Evolutionary conservation across 2,113 vertebrate genomes (phyloP).

Genomic region (Semicossyphus pulcher): DNA sequence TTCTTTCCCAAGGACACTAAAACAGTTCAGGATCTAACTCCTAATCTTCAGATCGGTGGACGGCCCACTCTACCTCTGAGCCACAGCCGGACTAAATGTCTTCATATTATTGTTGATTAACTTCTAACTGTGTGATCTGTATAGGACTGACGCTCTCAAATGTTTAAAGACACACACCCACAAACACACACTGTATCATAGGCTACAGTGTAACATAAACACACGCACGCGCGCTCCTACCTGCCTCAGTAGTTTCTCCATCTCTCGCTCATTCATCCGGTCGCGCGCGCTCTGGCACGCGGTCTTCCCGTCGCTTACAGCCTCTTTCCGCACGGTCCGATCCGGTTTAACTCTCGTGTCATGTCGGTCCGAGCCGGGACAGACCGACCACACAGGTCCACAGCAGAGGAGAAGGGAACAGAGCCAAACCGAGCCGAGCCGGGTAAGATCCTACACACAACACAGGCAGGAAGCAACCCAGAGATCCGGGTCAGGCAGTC

Average conservation of each 20-base stretch:
- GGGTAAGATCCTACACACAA: not conserved
- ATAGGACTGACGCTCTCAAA: too few relatives aligned
- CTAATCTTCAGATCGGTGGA: too few relatives aligned
- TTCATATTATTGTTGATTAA: too few relatives aligned
- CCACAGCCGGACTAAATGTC: too few relatives aligned
- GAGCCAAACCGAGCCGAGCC: not conserved
- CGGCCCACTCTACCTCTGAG: too few relatives aligned
- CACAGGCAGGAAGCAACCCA: not conserved
- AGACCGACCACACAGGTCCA: not conserved
- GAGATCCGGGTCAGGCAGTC: not conserved
- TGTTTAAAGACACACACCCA: not conserved
- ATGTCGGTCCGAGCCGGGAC: constrained; percentile 3
- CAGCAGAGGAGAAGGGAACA: not conserved
- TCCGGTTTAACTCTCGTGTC: constrained; percentile 4
- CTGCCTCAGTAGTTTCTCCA: constrained; percentile 54
- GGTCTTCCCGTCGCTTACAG: not conserved
- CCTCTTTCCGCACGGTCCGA: not conserved
- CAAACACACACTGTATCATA: not conserved
- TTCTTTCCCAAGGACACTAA: too few relatives aligned
- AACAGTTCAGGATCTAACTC: too few relatives aligned
- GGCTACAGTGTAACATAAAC: not conserved
- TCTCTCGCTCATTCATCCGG: constrained; percentile 13
- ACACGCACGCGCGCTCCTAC: constrained; percentile 11
- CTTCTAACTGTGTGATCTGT: too few relatives aligned
- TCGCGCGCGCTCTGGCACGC: constrained; percentile 23